Percentiles rank a stretch among this genome's conserved stretches.
Conservation (phyloP, 2,797 vertebrate species). For the Sebastiscus tertius region DNA sequence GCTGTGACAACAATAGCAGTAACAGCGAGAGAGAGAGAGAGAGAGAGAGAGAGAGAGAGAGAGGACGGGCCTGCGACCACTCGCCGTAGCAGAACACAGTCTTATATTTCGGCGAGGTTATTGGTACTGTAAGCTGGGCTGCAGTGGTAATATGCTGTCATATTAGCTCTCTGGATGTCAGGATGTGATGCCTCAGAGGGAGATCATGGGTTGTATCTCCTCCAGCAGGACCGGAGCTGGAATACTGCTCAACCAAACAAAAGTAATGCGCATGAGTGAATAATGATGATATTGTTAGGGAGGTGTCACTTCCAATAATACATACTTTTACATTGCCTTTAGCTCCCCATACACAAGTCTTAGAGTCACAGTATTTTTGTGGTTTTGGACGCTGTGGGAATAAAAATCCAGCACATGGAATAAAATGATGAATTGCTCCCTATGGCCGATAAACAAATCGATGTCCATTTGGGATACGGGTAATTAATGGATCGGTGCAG, state of each 20-base stretch:
- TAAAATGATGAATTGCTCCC: conserved; percentile 43
- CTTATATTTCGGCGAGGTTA: conserved; percentile 49
- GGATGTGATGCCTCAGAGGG: conserved; percentile 55
- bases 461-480: conserved; percentile 16
- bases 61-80: conserved; percentile 23
- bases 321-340: conserved; percentile 45
- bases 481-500: conserved; percentile 41
- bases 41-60: conserved; percentile 19
- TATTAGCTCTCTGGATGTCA: conserved; percentile 62
- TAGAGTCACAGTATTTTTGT: conserved; percentile 17
- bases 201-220: conserved; percentile 56
- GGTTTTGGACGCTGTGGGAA: conserved; percentile 3
- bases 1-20: conserved; percentile 3
- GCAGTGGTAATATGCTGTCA: conserved; percentile 67
- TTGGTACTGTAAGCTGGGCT: conserved; percentile 39
- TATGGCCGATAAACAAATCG: conserved; percentile 18
- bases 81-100: conserved; percentile 28
- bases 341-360: conserved; percentile 31
- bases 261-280: conserved; percentile 64
- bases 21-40: conserved; percentile 5
- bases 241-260: conserved; percentile 71
- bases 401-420: conserved; percentile 11
- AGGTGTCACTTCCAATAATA: conserved; percentile 64
- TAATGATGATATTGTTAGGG: conserved; percentile 69
- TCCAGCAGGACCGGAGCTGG: conserved; percentile 45